These are phyloP conservation scores for Chaenogobius annularis DNA, from an alignment of 2,113 vertebrate species.

Conservation along the genomic window DNA sequence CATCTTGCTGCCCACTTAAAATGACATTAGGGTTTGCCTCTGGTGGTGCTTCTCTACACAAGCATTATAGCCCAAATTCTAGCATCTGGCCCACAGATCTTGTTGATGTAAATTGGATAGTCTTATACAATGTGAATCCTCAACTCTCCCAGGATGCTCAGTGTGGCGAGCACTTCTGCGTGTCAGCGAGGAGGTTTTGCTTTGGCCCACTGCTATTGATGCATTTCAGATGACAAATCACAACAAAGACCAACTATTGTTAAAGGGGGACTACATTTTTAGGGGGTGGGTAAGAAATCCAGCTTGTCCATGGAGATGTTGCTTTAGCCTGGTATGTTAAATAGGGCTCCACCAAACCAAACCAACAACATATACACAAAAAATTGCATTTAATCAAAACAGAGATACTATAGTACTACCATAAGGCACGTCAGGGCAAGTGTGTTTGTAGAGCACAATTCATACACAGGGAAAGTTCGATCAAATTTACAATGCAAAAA, in stretches of 20 bases:
- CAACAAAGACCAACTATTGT: background rate
- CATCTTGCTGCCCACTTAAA: slow-evolving; percentile 35
- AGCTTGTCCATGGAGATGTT: too few relatives aligned
- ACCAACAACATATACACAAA: background rate
- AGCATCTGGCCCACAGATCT: slow-evolving; percentile 3
- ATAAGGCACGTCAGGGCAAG: too few relatives aligned
- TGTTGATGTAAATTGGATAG: background rate
- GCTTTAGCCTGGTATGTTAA: too few relatives aligned
- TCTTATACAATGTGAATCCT: background rate
- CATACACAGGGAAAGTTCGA: too few relatives aligned
- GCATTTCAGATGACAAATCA: background rate
- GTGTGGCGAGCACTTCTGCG: background rate
- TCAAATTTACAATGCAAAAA: too few relatives aligned
- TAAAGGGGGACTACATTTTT: too few relatives aligned
- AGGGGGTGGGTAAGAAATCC: too few relatives aligned
- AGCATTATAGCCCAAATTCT: background rate
- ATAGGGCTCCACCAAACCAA: too few relatives aligned
- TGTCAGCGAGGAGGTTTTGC: background rate
- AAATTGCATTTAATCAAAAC: background rate
- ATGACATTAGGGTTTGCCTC: slow-evolving; percentile 29
- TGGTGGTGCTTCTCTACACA: slow-evolving; percentile 26
- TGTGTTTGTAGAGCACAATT: too few relatives aligned
- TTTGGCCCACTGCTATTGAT: background rate
- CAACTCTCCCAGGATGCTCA: background rate
- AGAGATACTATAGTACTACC: too few relatives aligned